phyloP scores from a whole-genome alignment of 2,797 vertebrate species.

The Sciaenops ocellatus region DNA sequence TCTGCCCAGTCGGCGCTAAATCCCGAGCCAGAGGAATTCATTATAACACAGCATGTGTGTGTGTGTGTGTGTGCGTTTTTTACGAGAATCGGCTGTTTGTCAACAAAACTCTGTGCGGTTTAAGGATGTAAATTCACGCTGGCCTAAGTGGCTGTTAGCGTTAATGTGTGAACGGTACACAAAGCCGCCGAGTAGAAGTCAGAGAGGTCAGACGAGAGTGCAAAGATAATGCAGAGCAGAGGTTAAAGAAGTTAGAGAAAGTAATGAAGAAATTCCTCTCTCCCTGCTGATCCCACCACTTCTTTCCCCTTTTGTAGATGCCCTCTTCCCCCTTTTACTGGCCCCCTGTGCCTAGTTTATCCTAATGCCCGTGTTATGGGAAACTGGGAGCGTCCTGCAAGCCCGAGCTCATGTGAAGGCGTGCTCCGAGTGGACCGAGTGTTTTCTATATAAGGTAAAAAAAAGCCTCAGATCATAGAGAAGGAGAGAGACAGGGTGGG shows the following conservation, averaged over 20 bases:
- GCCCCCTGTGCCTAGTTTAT: conserved; percentile 58
- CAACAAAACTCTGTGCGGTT: conserved; percentile 62
- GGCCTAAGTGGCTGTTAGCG: conserved; percentile 37
- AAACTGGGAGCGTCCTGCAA: conserved; percentile 65
- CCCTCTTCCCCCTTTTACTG: conserved; percentile 52
- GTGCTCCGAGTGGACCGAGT: conserved; percentile 30
- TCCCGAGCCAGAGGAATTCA: conserved; percentile 61
- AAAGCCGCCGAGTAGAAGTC: conserved; percentile 37
- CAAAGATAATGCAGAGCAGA: conserved; percentile 46
- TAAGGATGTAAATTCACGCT: conserved; percentile 53
- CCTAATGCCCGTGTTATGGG: conserved; percentile 71
- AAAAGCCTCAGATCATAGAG: conserved; percentile 47
- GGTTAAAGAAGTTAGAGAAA: conserved; percentile 62
- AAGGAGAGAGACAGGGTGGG: background rate
- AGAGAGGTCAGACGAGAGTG: conserved; percentile 34
- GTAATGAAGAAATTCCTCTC: conserved; percentile 76
- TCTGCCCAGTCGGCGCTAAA: conserved; percentile 51
- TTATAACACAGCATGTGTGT: conserved; percentile 53
- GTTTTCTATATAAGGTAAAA: conserved; percentile 75
- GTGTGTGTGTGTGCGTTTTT: conserved; percentile 26
- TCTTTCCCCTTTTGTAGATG: conserved; percentile 59
- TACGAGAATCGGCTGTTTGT: conserved; percentile 65
- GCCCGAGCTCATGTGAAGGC: conserved; percentile 55
- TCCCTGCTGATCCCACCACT: conserved; percentile 55
- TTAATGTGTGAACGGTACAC: conserved; percentile 50